These are phyloP conservation scores for Trichopoda pennipes DNA, from an alignment of 2,888 invertebrate genomes.

Conservation along the genomic window DNA sequence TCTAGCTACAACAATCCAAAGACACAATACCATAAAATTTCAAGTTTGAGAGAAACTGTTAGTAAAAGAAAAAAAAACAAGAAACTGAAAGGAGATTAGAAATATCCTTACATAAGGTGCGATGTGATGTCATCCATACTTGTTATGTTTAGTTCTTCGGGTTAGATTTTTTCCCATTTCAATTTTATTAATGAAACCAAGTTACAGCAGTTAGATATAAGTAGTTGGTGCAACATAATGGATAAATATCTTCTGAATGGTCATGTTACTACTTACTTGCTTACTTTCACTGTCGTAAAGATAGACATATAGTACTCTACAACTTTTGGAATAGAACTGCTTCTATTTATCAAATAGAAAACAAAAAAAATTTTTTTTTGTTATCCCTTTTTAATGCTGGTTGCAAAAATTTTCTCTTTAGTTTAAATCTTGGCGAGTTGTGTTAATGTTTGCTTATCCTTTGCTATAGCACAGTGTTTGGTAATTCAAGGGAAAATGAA, in stretches of 20 bases:
- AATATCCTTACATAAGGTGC: slow-evolving; percentile 45
- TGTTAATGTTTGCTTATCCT: slow-evolving; percentile 20
- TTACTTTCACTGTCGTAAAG: neutral
- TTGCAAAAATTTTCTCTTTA: slow-evolving; percentile 15
- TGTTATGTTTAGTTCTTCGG: slow-evolving; percentile 1
- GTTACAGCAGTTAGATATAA: slow-evolving; percentile 2
- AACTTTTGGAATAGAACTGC: slow-evolving; percentile 15
- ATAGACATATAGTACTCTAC: neutral
- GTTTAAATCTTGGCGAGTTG: slow-evolving; percentile 14
- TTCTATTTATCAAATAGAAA: neutral
- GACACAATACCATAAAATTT: neutral
- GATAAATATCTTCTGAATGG: slow-evolving; percentile 54
- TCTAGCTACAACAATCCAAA: slow-evolving; percentile 9
- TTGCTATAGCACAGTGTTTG: neutral
- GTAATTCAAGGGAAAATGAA: neutral
- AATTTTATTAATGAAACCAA: slow-evolving; percentile 5
- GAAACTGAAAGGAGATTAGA: neutral
- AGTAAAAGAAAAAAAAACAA: neutral
- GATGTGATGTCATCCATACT: slow-evolving; percentile 30
- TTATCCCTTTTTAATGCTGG: neutral
- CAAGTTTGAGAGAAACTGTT: slow-evolving; percentile 1
- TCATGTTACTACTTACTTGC: neutral
- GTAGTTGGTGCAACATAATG: slow-evolving; percentile 26
- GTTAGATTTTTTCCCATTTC: neutral
- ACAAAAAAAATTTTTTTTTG: neutral